Evolutionary conservation across 1,140 invertebrate genomes (phyloP).

Genomic region (Drosophila burlai): DNA sequence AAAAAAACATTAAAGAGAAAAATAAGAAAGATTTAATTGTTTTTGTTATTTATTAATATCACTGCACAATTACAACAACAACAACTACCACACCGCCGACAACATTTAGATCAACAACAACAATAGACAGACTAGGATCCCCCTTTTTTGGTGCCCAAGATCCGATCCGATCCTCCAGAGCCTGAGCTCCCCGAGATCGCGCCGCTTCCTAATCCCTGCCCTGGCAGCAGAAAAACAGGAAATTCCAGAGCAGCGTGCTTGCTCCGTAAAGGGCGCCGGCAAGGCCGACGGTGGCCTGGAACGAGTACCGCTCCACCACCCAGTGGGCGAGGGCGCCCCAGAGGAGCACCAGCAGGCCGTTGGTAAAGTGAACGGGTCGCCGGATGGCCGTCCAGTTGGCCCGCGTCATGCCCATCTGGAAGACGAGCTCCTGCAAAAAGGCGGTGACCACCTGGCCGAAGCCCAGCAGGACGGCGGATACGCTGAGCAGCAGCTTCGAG

Average conservation of each 20-base stretch:
- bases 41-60: conserved; percentile 46
- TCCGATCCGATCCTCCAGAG: neutral
- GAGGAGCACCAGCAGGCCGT: conserved; percentile 75
- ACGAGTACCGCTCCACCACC: conserved; percentile 76
- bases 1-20: neutral
- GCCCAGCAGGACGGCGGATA: conserved; percentile 77
- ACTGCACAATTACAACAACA: conserved; percentile 46
- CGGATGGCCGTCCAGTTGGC: conserved; percentile 80
- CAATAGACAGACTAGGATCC: conserved; percentile 8
- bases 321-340: conserved; percentile 81
- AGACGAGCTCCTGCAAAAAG: conserved; percentile 80
- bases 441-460: conserved; percentile 83
- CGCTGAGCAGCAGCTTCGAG: conserved; percentile 79
- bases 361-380: conserved; percentile 76
- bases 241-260: conserved; percentile 75
- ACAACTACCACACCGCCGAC: conserved; percentile 19
- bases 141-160: neutral
- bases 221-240: conserved; percentile 77
- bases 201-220: conserved; percentile 48
- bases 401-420: conserved; percentile 80
- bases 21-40: neutral
- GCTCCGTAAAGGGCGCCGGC: conserved; percentile 68
- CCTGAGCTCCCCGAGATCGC: neutral
- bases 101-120: conserved; percentile 20
- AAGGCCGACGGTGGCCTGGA: conserved; percentile 77